These are phyloP conservation scores for Muntiacus muntjak DNA, from an alignment of 2,113 vertebrate species.

Conservation along the genomic window DNA sequence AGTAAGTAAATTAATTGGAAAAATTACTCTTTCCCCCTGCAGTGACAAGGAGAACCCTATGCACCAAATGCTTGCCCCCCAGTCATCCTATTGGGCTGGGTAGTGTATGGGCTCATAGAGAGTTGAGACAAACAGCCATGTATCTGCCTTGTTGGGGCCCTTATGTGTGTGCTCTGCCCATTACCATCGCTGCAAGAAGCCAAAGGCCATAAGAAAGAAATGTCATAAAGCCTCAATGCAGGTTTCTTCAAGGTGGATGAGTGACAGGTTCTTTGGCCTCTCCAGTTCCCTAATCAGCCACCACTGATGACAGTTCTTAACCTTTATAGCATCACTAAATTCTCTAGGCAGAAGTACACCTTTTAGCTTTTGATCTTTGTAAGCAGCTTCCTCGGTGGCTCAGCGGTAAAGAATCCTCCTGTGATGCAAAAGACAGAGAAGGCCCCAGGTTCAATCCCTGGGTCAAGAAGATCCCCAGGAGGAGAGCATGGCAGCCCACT, in stretches of 20 bases:
- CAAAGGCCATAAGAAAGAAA: neutral
- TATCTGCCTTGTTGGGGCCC: neutral
- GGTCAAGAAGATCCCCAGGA: neutral
- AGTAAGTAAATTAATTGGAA: neutral
- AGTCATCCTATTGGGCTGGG: neutral
- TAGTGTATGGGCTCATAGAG: neutral
- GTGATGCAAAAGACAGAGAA: neutral
- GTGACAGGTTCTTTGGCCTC: neutral
- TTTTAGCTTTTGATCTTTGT: neutral
- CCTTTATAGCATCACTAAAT: neutral
- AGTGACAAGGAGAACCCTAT: neutral
- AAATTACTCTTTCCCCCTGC: neutral
- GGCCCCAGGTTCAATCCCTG: neutral
- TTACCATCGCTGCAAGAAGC: neutral
- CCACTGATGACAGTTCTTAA: neutral
- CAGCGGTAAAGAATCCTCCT: neutral
- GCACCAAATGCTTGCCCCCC: neutral
- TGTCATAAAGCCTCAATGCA: neutral
- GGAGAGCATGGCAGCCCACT: neutral
- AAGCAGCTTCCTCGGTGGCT: neutral
- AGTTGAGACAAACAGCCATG: neutral
- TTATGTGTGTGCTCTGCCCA: neutral
- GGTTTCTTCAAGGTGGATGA: neutral
- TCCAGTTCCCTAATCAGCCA: neutral
- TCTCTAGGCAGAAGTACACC: neutral